Conservation (phyloP, 1,140 invertebrate species). For the Battus philenor region DNA sequence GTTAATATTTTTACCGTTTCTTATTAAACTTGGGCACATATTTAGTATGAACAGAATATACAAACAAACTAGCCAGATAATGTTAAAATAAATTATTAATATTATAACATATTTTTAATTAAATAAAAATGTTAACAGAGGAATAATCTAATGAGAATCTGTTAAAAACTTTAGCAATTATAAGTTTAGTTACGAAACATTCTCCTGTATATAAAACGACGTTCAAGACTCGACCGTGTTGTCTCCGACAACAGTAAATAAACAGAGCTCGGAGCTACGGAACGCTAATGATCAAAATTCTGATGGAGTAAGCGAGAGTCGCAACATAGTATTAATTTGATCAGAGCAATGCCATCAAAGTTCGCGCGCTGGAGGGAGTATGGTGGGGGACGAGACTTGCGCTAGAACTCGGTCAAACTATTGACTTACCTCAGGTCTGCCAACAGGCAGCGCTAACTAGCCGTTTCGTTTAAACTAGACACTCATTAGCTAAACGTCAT, state of each 20-base stretch:
- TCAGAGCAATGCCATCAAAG: constrained; percentile 42
- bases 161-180: constrained; percentile 15
- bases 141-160: constrained; percentile 5
- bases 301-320: constrained; percentile 25
- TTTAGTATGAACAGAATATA: too few relatives aligned
- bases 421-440: constrained; percentile 25
- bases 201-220: constrained; percentile 11
- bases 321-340: constrained; percentile 43
- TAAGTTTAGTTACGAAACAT: constrained; percentile 14
- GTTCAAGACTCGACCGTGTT: constrained; percentile 14
- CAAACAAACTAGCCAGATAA: too few relatives aligned
- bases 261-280: constrained; percentile 7
- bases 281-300: constrained; percentile 39
- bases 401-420: constrained; percentile 21
- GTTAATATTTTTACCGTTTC: too few relatives aligned
- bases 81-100: too few relatives aligned
- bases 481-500: constrained; percentile 25
- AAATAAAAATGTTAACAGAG: too few relatives aligned
- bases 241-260: constrained; percentile 16
- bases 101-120: too few relatives aligned
- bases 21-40: too few relatives aligned
- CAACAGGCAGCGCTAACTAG: constrained; percentile 27
- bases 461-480: constrained; percentile 32
- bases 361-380: too few relatives aligned
- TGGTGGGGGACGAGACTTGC: constrained; percentile 3